phyloP scores from a whole-genome alignment of 2,888 invertebrate species.

The Mythimna lalbum region DNA sequence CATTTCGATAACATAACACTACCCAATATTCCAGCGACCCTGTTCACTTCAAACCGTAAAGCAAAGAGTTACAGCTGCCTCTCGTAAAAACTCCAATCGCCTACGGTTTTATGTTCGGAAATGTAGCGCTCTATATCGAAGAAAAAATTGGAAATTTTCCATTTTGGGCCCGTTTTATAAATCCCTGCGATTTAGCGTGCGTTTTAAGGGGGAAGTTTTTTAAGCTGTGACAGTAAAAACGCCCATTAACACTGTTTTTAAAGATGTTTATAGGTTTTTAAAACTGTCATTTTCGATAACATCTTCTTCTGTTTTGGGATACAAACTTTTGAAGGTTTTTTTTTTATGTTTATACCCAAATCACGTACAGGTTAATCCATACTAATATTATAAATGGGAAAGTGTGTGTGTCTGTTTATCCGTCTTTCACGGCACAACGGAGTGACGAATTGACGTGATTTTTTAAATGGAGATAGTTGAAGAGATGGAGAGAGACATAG shows the following conservation, averaged over 20 bases:
- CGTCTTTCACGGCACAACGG: too few species aligned
- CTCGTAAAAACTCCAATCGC: conserved; percentile 74
- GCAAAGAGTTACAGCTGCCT: conserved; percentile 57
- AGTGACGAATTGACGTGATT: too few species aligned
- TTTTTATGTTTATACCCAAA: background rate
- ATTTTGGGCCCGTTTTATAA: conserved; percentile 46
- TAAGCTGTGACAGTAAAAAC: conserved; percentile 12
- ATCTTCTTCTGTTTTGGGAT: background rate
- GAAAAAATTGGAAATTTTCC: conserved; percentile 54
- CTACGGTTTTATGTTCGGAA: conserved; percentile 62
- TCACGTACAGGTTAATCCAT: too few species aligned
- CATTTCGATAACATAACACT: conserved; percentile 21
- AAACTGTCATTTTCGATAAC: background rate
- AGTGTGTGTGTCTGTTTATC: too few species aligned
- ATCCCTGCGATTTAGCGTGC: conserved; percentile 40
- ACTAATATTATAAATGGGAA: too few species aligned
- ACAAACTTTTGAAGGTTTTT: too few species aligned
- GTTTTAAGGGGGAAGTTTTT: conserved; percentile 27
- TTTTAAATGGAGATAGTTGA: too few species aligned
- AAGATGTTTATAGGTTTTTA: background rate
- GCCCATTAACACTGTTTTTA: conserved; percentile 18
- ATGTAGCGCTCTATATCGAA: conserved; percentile 53
- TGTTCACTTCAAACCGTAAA: conserved; percentile 57
- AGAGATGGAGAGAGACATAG: too few species aligned
- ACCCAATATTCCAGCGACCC: conserved; percentile 42